Percentiles rank a stretch among this genome's conserved stretches.
These are phyloP conservation scores for Labeo rohita DNA, from an alignment of 2,113 vertebrate genomes.

Conservation along the genomic window DNA sequence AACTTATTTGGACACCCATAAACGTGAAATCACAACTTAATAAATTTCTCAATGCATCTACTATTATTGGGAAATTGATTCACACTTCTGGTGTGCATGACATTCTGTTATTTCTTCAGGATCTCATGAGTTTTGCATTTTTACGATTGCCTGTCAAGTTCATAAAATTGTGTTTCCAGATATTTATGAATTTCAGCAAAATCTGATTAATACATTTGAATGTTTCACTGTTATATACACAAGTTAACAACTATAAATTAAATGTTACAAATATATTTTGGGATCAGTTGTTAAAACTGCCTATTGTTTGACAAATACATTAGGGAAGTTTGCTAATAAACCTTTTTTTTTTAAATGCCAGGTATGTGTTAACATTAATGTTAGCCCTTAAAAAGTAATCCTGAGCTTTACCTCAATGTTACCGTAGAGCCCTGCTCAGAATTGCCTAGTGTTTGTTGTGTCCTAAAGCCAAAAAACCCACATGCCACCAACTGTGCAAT, in stretches of 20 bases:
- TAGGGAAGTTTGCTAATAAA: neutral
- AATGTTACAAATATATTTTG: too few species aligned
- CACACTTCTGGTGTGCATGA: neutral
- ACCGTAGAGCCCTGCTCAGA: constrained; percentile 29
- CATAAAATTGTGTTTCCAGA: neutral
- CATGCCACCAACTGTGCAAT: neutral
- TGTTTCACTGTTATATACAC: neutral
- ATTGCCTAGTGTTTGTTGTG: neutral
- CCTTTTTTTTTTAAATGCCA: neutral
- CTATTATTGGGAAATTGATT: neutral
- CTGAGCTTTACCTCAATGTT: neutral
- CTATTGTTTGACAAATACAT: neutral
- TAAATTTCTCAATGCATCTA: neutral
- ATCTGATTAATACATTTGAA: neutral
- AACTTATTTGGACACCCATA: neutral
- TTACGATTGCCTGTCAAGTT: neutral
- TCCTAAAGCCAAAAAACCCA: neutral
- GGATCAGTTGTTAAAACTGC: too few species aligned
- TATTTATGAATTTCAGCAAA: neutral
- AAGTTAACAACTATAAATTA: too few species aligned
- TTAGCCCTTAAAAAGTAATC: neutral
- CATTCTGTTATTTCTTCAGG: neutral
- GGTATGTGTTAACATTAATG: neutral
- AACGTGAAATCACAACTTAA: neutral
- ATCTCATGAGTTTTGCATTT: neutral